phyloP scores from a whole-genome alignment of 1,140 invertebrate genomes.

The Orius insidiosus region DNA sequence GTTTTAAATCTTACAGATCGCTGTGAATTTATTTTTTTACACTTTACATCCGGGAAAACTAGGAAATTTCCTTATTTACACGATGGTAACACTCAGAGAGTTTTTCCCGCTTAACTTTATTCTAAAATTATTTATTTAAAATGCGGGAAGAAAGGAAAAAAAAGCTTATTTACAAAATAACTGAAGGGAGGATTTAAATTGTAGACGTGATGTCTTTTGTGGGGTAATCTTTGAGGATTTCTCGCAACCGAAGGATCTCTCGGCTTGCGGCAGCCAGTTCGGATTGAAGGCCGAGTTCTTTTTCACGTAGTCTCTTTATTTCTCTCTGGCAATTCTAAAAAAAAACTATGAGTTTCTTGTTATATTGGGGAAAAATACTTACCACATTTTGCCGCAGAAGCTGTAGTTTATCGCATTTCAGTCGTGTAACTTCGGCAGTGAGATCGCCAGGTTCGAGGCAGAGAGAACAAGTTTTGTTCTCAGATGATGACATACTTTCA shows the following conservation, averaged over 20 bases:
- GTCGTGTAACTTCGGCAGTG: slow-evolving; percentile 55
- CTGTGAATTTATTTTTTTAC: too few species aligned
- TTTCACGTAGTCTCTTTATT: slow-evolving; percentile 76
- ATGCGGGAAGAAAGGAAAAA: too few species aligned
- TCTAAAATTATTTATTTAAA: too few species aligned
- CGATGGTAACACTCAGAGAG: too few species aligned
- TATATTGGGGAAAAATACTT: too few species aligned
- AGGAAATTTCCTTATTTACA: too few species aligned
- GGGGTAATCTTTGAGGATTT: slow-evolving; percentile 55
- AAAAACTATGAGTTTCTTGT: too few species aligned
- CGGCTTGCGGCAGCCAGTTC: slow-evolving; percentile 64
- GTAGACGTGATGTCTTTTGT: slow-evolving; percentile 5
- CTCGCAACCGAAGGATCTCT: too few species aligned
- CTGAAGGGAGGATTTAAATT: slow-evolving; percentile 83
- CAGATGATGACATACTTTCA: slow-evolving; percentile 82
- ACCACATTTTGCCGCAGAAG: slow-evolving; percentile 86
- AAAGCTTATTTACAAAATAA: slow-evolving; percentile 40
- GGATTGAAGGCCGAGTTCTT: slow-evolving; percentile 64
- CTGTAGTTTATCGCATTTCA: slow-evolving; percentile 86
- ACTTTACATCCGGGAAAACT: too few species aligned
- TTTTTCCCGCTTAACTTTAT: too few species aligned
- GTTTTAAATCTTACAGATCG: too few species aligned
- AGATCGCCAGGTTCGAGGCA: slow-evolving; percentile 23
- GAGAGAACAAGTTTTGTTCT: slow-evolving; percentile 40
- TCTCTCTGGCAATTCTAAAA: slow-evolving; percentile 81